phyloP scores from a whole-genome alignment of 2,888 invertebrate genomes.

The Cyrtodaria siliqua region DNA sequence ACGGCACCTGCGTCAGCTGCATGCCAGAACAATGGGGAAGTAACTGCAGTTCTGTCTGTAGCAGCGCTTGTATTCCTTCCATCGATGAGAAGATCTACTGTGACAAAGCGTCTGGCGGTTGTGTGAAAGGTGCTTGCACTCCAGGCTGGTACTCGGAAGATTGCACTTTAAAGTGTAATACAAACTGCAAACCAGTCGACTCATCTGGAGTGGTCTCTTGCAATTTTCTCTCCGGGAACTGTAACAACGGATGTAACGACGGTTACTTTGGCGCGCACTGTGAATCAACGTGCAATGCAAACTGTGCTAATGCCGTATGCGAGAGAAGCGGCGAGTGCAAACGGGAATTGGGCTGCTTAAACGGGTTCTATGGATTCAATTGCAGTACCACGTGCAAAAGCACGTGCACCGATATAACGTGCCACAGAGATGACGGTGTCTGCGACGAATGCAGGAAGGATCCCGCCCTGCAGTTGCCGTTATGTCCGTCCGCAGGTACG shows the following conservation, averaged over 20 bases:
- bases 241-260: slow-evolving; percentile 37
- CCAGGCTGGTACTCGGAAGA: slow-evolving; percentile 28
- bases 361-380: slow-evolving; percentile 35
- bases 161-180: slow-evolving; percentile 31
- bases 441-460: slow-evolving; percentile 44
- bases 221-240: slow-evolving; percentile 22
- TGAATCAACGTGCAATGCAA: slow-evolving; percentile 13
- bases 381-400: slow-evolving; percentile 21
- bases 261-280: slow-evolving; percentile 40
- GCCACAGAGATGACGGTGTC: slow-evolving; percentile 33
- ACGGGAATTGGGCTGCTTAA: slow-evolving; percentile 27
- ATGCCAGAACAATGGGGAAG: slow-evolving; percentile 29
- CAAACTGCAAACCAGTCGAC: slow-evolving; percentile 22
- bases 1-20: slow-evolving; percentile 33
- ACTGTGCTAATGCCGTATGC: slow-evolving; percentile 31
- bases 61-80: slow-evolving; percentile 28
- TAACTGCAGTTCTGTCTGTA: slow-evolving; percentile 33
- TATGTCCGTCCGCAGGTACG: neutral
- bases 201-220: slow-evolving; percentile 7
- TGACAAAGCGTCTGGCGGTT: slow-evolving; percentile 32
- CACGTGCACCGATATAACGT: slow-evolving; percentile 45
- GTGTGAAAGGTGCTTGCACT: slow-evolving; percentile 18
- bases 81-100: slow-evolving; percentile 26
- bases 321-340: slow-evolving; percentile 29
- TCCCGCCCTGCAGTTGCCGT: neutral